These are phyloP conservation scores for Idaea biselata DNA, from an alignment of 2,888 invertebrate genomes.

Conservation along the genomic window DNA sequence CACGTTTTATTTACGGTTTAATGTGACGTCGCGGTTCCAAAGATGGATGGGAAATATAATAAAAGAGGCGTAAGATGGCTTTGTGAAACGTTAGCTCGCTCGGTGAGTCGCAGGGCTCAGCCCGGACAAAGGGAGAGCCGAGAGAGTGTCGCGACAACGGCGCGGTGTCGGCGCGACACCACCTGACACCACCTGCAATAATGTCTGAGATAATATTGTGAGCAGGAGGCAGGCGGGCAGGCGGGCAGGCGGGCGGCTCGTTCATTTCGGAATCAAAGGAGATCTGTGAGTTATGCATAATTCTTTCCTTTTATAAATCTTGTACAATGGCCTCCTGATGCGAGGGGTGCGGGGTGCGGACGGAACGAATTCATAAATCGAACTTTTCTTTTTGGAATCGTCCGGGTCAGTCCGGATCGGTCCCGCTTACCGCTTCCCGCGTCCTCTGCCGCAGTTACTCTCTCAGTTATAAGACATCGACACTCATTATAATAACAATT, in stretches of 20 bases:
- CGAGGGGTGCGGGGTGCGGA: slow-evolving; percentile 5
- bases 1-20: slow-evolving; percentile 52
- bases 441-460: neutral
- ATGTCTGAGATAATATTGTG: no score
- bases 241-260: neutral
- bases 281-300: slow-evolving; percentile 21
- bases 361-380: slow-evolving; percentile 25
- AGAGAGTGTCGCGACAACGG: neutral
- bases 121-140: neutral
- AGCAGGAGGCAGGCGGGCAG: neutral
- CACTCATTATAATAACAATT: slow-evolving; percentile 15
- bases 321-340: slow-evolving; percentile 13
- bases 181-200: neutral
- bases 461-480: neutral
- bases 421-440: no score
- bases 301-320: slow-evolving; percentile 22
- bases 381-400: slow-evolving; percentile 29
- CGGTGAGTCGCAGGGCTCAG: neutral
- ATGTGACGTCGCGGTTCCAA: slow-evolving; percentile 49
- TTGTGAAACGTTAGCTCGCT: slow-evolving; percentile 30
- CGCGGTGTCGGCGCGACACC: neutral
- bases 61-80: slow-evolving; percentile 46
- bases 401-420: slow-evolving; percentile 10
- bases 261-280: slow-evolving; percentile 2
- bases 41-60: slow-evolving; percentile 54